A percentile compares a stretch with the other conserved stretches of the same genome.
Conservation (phyloP, 2,113 vertebrate species). For the Brachionichthys hirsutus region DNA sequence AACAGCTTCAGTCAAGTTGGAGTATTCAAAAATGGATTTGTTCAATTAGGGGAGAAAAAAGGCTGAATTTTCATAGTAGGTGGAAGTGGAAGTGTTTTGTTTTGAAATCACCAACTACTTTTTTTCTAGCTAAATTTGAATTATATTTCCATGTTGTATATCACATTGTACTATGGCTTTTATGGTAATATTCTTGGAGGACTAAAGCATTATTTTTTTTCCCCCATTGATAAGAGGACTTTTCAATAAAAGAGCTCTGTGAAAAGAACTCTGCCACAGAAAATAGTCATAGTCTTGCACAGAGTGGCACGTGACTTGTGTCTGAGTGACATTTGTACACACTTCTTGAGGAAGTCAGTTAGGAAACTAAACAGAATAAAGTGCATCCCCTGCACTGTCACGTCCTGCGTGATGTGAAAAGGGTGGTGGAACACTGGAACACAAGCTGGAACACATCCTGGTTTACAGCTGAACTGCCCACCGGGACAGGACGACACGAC, state of each 20-base stretch:
- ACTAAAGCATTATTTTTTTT: no score
- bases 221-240: neutral
- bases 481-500: constrained; percentile 26
- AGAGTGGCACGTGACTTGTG: constrained; percentile 55
- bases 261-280: constrained; percentile 45
- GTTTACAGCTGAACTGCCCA: constrained; percentile 47
- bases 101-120: no score
- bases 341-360: constrained; percentile 59
- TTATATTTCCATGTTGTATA: no score
- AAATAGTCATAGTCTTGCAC: constrained; percentile 39
- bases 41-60: no score
- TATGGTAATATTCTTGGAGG: no score
- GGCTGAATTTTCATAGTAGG: no score
- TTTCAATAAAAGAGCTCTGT: neutral
- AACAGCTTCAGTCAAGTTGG: neutral
- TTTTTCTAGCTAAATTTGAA: no score
- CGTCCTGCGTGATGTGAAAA: constrained; percentile 24
- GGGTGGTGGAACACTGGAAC: neutral
- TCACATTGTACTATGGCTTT: no score
- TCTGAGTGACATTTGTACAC: constrained; percentile 47
- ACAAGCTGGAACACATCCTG: constrained; percentile 37
- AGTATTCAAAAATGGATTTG: no score
- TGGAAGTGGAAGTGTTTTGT: no score
- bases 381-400: constrained; percentile 43
- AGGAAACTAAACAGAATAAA: constrained; percentile 57